Conservation (phyloP, 2,888 invertebrate species). For the Macrophya annulata region DNA sequence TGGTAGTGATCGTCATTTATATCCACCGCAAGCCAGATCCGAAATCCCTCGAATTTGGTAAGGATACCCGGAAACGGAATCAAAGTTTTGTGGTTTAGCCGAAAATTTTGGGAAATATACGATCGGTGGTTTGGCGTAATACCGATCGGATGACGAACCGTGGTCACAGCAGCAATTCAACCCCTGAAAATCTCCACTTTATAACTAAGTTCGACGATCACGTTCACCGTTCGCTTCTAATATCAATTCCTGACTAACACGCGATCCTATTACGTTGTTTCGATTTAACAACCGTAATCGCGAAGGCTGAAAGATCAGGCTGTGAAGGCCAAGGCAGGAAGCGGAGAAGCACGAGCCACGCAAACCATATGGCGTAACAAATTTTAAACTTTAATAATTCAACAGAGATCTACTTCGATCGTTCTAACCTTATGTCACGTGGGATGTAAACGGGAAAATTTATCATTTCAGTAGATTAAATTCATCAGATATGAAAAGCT, state of each 20-base stretch:
- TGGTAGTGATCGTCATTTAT: background rate
- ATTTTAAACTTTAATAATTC: constrained; percentile 18
- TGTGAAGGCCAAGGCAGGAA: constrained; percentile 44
- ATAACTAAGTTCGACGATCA: background rate
- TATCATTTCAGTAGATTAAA: background rate
- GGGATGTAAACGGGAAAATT: background rate
- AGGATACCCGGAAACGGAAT: constrained; percentile 6
- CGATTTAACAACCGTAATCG: constrained; percentile 47
- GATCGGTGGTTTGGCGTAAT: background rate
- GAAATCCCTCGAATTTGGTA: background rate
- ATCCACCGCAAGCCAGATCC: constrained; percentile 22
- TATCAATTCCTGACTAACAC: constrained; percentile 30
- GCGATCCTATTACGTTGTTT: constrained; percentile 38
- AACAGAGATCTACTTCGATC: constrained; percentile 13
- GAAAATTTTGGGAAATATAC: background rate
- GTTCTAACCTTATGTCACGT: background rate
- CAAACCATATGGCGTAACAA: constrained; percentile 48
- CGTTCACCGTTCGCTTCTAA: background rate
- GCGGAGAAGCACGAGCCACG: constrained; percentile 46
- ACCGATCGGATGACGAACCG: constrained; percentile 3
- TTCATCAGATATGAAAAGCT: background rate
- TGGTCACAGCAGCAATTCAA: background rate
- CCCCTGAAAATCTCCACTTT: background rate
- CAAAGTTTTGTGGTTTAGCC: constrained; percentile 1
- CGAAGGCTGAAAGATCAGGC: constrained; percentile 24